These are phyloP conservation scores for Mechanitis mazaeus DNA, from an alignment of 2,888 invertebrate genomes.

Conservation along the genomic window DNA sequence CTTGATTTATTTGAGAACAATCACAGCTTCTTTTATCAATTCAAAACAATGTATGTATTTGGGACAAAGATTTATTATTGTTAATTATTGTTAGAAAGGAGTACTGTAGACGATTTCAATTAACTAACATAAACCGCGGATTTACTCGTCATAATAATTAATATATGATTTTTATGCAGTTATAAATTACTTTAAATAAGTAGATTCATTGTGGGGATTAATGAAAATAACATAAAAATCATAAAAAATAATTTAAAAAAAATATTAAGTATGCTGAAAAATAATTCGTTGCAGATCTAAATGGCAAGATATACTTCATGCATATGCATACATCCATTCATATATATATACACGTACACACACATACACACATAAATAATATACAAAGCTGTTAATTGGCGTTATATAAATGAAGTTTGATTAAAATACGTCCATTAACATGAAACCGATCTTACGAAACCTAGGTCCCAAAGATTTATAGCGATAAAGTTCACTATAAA, in stretches of 20 bases:
- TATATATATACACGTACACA: too few species aligned
- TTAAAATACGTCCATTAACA: constrained; percentile 20
- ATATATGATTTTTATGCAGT: too few species aligned
- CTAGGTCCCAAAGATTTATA: constrained; percentile 28
- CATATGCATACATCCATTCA: too few species aligned
- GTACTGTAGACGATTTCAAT: not conserved
- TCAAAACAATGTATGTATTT: constrained; percentile 4
- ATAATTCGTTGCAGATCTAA: too few species aligned
- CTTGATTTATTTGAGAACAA: constrained; percentile 4
- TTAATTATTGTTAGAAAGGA: constrained; percentile 2
- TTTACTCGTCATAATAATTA: not conserved
- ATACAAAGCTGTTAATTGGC: constrained; percentile 9
- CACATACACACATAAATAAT: too few species aligned
- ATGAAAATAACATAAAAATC: too few species aligned
- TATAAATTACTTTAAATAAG: too few species aligned
- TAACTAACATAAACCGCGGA: not conserved
- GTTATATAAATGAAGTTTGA: constrained; percentile 17
- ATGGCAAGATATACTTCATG: too few species aligned
- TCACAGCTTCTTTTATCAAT: not conserved
- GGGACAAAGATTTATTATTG: constrained; percentile 4
- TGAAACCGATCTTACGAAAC: constrained; percentile 24
- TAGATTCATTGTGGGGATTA: not conserved
- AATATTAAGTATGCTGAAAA: too few species aligned
- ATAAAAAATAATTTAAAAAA: too few species aligned
- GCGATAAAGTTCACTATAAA: constrained; percentile 33